These are phyloP conservation scores for Gryllus longicercus DNA, from an alignment of 2,888 invertebrate species.

Conservation along the genomic window DNA sequence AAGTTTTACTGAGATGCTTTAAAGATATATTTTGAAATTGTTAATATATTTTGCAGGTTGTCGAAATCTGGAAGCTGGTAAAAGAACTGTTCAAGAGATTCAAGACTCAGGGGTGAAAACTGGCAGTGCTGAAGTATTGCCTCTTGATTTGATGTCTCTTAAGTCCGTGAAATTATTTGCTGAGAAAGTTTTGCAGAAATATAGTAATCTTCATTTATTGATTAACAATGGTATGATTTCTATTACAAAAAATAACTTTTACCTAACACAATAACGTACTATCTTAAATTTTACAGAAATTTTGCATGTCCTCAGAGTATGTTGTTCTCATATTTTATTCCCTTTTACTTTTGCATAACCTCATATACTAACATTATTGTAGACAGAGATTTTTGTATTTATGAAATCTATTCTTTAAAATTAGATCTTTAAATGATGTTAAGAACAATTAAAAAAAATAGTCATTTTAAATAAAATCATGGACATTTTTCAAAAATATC, in stretches of 20 bases:
- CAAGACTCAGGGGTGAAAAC: slow-evolving; percentile 52
- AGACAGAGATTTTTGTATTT: too few species aligned
- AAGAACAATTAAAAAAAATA: too few species aligned
- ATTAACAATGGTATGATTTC: slow-evolving; percentile 69
- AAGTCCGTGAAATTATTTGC: slow-evolving; percentile 75
- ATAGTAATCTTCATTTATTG: slow-evolving; percentile 65
- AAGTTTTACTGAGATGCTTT: not conserved
- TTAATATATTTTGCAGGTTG: slow-evolving; percentile 58
- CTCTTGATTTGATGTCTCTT: slow-evolving; percentile 72
- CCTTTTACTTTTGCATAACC: too few species aligned
- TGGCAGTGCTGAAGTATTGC: slow-evolving; percentile 62
- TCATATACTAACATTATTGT: too few species aligned
- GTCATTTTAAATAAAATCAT: too few species aligned
- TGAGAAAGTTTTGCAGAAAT: slow-evolving; percentile 58
- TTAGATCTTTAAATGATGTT: too few species aligned
- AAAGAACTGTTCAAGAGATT: slow-evolving; percentile 48
- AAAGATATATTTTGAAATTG: not conserved
- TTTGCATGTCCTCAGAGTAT: too few species aligned
- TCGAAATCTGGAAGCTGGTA: slow-evolving; percentile 60
- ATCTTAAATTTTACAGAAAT: too few species aligned
- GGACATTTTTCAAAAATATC: too few species aligned
- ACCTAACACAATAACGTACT: not conserved
- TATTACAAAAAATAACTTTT: slow-evolving; percentile 1
- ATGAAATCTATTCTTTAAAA: too few species aligned
- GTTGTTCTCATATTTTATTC: too few species aligned